These are phyloP conservation scores for Eptesicus fuscus DNA, from an alignment of 2,113 vertebrate genomes.

Conservation along the genomic window DNA sequence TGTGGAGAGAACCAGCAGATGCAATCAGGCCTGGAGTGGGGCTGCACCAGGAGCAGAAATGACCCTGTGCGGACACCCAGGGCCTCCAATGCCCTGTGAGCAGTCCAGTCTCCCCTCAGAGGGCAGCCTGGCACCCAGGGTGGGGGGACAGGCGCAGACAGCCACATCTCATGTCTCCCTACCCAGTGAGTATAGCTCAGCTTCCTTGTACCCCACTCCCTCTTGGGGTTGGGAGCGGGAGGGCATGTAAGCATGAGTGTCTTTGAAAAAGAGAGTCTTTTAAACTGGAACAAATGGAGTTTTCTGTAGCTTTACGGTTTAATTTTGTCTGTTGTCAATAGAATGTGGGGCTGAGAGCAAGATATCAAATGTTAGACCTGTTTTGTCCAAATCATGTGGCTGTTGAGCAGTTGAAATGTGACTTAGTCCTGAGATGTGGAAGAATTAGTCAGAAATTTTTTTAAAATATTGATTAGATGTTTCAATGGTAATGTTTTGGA, in stretches of 20 bases:
- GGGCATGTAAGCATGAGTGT: neutral
- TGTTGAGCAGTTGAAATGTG: neutral
- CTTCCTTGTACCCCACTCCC: neutral
- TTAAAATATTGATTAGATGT: neutral
- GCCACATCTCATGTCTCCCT: too few species aligned
- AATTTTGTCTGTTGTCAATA: neutral
- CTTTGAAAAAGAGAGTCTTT: neutral
- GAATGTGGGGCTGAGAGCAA: neutral
- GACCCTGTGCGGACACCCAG: accelerated
- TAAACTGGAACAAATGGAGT: neutral
- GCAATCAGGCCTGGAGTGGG: neutral
- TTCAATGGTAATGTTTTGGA: neutral
- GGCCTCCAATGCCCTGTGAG: neutral
- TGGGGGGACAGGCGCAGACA: neutral
- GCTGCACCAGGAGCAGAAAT: neutral
- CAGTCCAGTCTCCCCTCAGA: neutral
- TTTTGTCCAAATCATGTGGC: neutral
- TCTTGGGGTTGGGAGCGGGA: neutral
- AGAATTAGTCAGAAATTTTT: neutral
- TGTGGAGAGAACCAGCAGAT: neutral
- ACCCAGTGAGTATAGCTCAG: neutral
- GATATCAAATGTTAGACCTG: neutral
- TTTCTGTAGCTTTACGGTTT: neutral
- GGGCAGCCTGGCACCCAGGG: neutral
- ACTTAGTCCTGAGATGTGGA: neutral